A percentile compares a stretch with the other conserved stretches of the same genome.
Evolutionary conservation across 2,888 invertebrate species (phyloP).

Genomic region (Baccha elongata): DNA sequence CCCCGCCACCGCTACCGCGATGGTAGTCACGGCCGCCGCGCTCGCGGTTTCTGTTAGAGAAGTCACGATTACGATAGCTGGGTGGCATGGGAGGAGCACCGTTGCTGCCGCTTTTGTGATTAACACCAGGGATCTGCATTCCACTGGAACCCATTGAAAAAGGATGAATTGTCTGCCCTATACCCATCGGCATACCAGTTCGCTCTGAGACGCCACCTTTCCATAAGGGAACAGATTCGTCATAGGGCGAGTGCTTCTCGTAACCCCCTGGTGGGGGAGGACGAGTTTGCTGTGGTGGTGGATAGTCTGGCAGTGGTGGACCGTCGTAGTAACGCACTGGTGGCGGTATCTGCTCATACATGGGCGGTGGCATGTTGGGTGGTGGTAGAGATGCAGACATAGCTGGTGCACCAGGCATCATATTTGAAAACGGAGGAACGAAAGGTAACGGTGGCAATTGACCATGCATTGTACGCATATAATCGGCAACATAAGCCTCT

Average conservation of each 20-base stretch:
- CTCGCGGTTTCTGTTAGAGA: slow-evolving; percentile 79
- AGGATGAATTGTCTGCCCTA: slow-evolving; percentile 73
- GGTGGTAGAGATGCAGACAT: slow-evolving; percentile 80
- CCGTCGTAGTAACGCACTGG: slow-evolving; percentile 93
- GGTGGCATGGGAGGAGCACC: slow-evolving; percentile 44
- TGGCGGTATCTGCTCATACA: slow-evolving; percentile 87
- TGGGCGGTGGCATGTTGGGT: slow-evolving; percentile 84
- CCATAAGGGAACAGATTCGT: slow-evolving; percentile 83
- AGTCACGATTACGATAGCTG: slow-evolving; percentile 78
- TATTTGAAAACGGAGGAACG: slow-evolving; percentile 87
- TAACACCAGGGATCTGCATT: slow-evolving; percentile 62
- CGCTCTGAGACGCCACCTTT: slow-evolving; percentile 80
- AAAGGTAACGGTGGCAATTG: slow-evolving; percentile 93
- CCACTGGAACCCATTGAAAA: slow-evolving; percentile 73
- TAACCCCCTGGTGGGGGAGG: slow-evolving; percentile 84
- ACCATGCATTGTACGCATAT: slow-evolving; percentile 94
- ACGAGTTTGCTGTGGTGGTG: slow-evolving; percentile 83
- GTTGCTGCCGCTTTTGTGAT: slow-evolving; percentile 72
- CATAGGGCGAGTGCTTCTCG: slow-evolving; percentile 90
- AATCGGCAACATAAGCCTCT: slow-evolving; percentile 94
- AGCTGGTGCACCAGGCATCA: slow-evolving; percentile 86
- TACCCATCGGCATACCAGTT: slow-evolving; percentile 78
- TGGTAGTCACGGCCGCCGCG: slow-evolving; percentile 78
- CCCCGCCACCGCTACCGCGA: slow-evolving; percentile 79
- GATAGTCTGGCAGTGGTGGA: slow-evolving; percentile 90